These are phyloP conservation scores for Mustela lutreola DNA, from an alignment of 2,113 vertebrate species.

Conservation along the genomic window DNA sequence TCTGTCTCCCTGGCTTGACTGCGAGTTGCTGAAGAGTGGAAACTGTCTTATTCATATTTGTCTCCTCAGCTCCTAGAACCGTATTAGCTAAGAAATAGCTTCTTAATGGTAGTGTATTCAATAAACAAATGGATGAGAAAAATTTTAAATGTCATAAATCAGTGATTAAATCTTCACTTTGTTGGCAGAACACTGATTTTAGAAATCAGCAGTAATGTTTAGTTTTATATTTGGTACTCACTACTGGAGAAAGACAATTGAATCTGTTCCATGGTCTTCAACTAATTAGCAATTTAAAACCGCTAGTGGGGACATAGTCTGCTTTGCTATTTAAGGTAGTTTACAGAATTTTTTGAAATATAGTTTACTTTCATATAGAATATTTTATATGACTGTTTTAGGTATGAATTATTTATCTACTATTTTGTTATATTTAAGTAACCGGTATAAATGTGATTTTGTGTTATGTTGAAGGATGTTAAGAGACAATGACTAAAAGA, in stretches of 20 bases:
- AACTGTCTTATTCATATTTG: not conserved
- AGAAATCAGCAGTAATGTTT: not conserved
- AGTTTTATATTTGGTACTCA: not conserved
- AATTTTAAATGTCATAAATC: not conserved
- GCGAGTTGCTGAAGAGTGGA: not conserved
- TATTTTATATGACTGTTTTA: not conserved
- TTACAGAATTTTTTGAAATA: not conserved
- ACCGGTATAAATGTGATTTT: not conserved
- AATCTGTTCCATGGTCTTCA: not conserved
- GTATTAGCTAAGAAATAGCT: not conserved
- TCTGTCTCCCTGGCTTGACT: not conserved
- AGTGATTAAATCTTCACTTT: conserved; percentile 8
- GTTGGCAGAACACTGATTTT: not conserved
- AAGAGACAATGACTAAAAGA: not conserved
- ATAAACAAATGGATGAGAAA: not conserved
- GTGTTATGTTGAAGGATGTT: not conserved
- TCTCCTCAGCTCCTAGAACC: not conserved
- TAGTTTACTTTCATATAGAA: not conserved
- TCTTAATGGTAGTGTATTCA: not conserved
- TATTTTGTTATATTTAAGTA: conserved; percentile 1
- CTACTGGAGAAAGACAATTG: not conserved
- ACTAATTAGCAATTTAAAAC: conserved; percentile 26
- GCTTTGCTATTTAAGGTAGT: not conserved
- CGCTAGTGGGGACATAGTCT: not conserved
- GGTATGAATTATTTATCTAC: not conserved